These are phyloP conservation scores for Lasioglossum villosulum DNA, from an alignment of 2,888 invertebrate species.

Conservation along the genomic window DNA sequence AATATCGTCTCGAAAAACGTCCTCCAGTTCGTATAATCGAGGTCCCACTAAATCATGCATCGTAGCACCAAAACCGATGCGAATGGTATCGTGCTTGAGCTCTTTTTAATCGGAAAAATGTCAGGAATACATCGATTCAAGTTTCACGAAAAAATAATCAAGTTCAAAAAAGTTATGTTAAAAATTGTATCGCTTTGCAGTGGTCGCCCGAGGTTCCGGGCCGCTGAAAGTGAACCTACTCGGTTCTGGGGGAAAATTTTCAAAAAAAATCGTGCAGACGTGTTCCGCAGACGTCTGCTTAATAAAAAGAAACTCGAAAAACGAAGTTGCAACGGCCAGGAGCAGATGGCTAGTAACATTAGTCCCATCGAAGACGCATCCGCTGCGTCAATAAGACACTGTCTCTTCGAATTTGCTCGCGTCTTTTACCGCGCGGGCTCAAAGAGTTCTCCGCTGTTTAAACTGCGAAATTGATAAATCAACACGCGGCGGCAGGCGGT, in stretches of 20 bases:
- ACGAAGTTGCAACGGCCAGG: background rate
- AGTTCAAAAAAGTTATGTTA: background rate
- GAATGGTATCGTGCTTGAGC: too few species aligned
- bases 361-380: background rate
- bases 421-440: background rate
- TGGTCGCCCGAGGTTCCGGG: background rate
- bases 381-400: background rate
- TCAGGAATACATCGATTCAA: too few species aligned
- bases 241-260: too few species aligned
- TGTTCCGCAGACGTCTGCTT: background rate
- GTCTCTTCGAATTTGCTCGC: background rate
- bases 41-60: too few species aligned
- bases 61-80: too few species aligned
- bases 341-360: background rate
- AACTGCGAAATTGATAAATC: conserved; percentile 1
- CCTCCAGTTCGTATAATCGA: too few species aligned
- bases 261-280: too few species aligned
- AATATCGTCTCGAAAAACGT: too few species aligned
- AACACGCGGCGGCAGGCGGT: background rate
- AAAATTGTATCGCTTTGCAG: background rate
- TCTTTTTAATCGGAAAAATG: too few species aligned
- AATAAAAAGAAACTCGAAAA: background rate
- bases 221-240: background rate
- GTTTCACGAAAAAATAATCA: too few species aligned
- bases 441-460: background rate